Evolutionary conservation across 2,888 invertebrate genomes (phyloP).

Genomic region (Acanthosepion pharaonis): DNA sequence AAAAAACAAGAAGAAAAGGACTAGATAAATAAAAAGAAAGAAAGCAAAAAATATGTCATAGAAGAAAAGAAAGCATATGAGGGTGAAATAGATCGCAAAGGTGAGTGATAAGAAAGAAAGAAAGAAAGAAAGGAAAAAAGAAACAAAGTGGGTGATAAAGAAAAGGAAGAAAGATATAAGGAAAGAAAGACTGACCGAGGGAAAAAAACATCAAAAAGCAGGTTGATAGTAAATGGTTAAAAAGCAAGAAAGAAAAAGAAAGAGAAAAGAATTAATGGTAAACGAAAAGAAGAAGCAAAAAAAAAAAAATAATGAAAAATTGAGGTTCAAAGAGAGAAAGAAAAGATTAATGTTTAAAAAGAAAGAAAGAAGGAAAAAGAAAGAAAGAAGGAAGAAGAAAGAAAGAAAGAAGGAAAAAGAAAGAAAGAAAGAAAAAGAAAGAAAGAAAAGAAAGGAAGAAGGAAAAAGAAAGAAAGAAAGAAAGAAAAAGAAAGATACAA

Average conservation of each 20-base stretch:
- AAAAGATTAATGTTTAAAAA: not conserved
- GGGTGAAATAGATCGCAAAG: too few species aligned
- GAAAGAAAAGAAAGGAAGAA: not conserved
- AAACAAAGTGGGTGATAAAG: not conserved
- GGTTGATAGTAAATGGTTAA: too few species aligned
- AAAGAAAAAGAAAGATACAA: too few species aligned
- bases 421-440: not conserved
- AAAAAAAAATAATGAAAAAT: not conserved
- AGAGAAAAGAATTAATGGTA: not conserved
- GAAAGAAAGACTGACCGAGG: not conserved
- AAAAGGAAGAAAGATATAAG: not conserved
- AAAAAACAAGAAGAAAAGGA: too few species aligned
- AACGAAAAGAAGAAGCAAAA: not conserved
- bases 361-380: not conserved
- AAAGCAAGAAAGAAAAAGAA: not conserved
- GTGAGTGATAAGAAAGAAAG: too few species aligned
- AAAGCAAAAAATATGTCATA: too few species aligned
- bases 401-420: not conserved
- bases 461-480: not conserved
- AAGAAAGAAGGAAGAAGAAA: too few species aligned
- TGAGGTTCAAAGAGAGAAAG: not conserved
- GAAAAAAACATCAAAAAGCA: too few species aligned
- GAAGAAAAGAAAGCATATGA: not conserved
- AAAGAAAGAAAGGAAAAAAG: not conserved
- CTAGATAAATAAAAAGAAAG: not conserved